A percentile compares a stretch with the other conserved stretches of the same genome.
These are phyloP conservation scores for Oncorhynchus kisutch DNA, from an alignment of 2,113 vertebrate species.

Conservation along the genomic window DNA sequence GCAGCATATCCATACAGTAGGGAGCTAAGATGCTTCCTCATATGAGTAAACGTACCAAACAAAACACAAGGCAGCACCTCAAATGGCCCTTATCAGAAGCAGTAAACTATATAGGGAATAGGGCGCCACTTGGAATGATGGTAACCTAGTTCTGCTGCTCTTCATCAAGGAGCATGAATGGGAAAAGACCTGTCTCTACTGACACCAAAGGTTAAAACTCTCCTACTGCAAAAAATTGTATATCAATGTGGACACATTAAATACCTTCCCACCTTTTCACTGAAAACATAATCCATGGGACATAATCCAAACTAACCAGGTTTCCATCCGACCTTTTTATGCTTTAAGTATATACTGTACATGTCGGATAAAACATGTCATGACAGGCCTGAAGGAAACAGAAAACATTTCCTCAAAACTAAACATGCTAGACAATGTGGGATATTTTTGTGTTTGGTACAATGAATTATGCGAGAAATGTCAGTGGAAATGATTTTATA, in stretches of 20 bases:
- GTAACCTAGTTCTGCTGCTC: not conserved
- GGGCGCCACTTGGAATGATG: too few species aligned
- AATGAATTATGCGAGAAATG: too few species aligned
- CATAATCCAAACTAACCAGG: not conserved
- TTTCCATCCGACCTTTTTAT: too few species aligned
- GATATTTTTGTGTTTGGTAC: too few species aligned
- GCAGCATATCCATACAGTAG: not conserved
- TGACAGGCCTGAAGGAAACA: too few species aligned
- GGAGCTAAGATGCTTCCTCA: conserved; percentile 10
- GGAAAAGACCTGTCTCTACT: not conserved
- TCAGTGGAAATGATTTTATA: too few species aligned
- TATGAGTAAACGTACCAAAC: conserved; percentile 24
- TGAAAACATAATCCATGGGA: not conserved
- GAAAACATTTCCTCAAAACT: too few species aligned
- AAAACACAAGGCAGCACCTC: not conserved
- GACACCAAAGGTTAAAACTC: not conserved
- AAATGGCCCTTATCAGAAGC: too few species aligned
- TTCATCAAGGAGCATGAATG: not conserved
- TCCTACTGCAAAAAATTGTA: not conserved
- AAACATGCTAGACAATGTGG: too few species aligned
- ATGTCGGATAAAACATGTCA: too few species aligned
- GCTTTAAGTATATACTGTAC: too few species aligned
- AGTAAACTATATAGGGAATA: too few species aligned
- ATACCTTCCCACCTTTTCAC: not conserved
- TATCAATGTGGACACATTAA: not conserved